phyloP scores from a whole-genome alignment of 2,797 vertebrate species.

The Coluber constrictor region DNA sequence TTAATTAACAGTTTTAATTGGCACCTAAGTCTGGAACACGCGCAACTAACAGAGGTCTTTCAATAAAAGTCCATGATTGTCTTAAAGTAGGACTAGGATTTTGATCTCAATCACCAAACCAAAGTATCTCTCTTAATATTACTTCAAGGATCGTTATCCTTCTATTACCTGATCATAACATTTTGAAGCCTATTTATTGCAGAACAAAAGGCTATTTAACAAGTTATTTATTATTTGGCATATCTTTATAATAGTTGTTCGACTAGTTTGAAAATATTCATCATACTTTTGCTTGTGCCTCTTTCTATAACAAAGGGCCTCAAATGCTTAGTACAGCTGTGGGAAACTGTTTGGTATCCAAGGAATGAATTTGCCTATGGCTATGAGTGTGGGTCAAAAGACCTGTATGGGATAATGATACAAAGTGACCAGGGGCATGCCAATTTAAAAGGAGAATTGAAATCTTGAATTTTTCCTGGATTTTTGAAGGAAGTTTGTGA shows the following conservation, averaged over 20 bases:
- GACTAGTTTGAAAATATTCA: background rate
- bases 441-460: background rate
- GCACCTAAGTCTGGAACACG: background rate
- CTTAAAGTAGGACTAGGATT: background rate
- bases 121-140: background rate
- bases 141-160: background rate
- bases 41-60: background rate
- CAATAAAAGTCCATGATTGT: background rate
- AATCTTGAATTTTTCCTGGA: background rate
- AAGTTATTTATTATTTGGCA: background rate
- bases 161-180: background rate
- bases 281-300: background rate
- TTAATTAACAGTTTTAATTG: background rate
- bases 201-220: background rate
- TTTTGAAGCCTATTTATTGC: background rate
- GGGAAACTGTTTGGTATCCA: background rate
- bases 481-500: background rate
- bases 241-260: background rate
- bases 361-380: background rate
- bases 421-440: background rate
- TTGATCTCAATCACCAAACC: background rate
- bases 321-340: background rate
- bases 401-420: background rate
- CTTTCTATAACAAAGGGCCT: background rate
- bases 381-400: background rate